Base-by-base conservation (phyloP, 2,888 invertebrate genomes). In the Mylabris sibirica region DNA sequence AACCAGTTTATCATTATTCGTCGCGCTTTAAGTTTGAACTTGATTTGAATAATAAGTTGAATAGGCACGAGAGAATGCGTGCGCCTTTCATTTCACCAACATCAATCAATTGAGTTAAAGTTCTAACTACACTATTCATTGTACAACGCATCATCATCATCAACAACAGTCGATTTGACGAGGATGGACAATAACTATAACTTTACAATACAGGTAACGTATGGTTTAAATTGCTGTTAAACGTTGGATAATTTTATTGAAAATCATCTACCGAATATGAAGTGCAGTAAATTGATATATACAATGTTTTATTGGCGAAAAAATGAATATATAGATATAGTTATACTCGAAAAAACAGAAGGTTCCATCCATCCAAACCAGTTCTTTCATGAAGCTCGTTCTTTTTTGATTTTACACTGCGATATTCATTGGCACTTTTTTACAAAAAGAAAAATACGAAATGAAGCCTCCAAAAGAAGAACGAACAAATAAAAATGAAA, bases 1-100 rank as follows among this genome's bases (percentile, higher is more conserved):
- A 69, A 70, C 66, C 70, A 70, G 67, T 70, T 70, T 67, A 67
- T 70, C 67, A 70, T 70, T 70, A 70, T 70, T 70, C 70, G 70
- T 70, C 67, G 70, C 70, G 67, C 67, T 70, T 67, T 67, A 65
- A 35, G 67, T 67, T 57, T 59, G 35, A 41, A 70, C 70, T 59
- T 59, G 64, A 70, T 70, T 70, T 70, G 70, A 70, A 70, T 70
- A 70, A 67, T 70, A 70, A 70, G 64, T 64, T 67, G 70, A 66
- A 69, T 69, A 69, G 61, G 41, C 66, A 66, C 66, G 66, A 66
- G 66, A 70, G 70, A 70, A 70, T 70, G 70, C 66, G 70, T 67
- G 65, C 64, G 69, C 66, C 66, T 64, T 69, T 64, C 66, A 64
- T 69, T 70, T 63, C 64, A 67, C 61, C 67, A 69, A 49, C 20